phyloP scores from a whole-genome alignment of 2,113 vertebrate genomes.

The Urocolius indicus region DNA sequence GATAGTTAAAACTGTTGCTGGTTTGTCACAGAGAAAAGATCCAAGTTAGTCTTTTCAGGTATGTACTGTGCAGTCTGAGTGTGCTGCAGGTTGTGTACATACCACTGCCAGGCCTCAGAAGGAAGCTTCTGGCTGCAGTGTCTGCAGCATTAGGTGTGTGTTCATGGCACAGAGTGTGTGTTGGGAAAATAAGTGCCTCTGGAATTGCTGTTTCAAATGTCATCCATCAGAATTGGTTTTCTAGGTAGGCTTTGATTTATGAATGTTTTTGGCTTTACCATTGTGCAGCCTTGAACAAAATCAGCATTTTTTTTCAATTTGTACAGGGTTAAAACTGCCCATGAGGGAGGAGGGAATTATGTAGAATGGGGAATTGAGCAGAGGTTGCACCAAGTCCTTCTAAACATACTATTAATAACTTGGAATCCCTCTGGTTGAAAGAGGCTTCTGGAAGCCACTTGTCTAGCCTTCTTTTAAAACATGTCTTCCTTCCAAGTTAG shows the following conservation, averaged over 20 bases:
- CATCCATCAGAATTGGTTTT: background rate
- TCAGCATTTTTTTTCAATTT: accelerated
- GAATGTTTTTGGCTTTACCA: background rate
- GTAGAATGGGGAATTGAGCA: background rate
- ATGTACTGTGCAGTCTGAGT: background rate
- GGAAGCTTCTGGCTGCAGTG: background rate
- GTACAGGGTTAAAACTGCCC: background rate
- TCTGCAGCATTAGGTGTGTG: background rate
- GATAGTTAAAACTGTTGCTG: background rate
- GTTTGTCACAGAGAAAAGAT: background rate
- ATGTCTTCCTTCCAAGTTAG: background rate
- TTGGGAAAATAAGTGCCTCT: accelerated
- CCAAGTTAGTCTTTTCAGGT: background rate
- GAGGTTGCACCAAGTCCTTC: background rate
- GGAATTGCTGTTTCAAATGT: background rate
- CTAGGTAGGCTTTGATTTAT: background rate
- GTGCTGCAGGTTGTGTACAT: background rate
- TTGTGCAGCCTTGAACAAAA: background rate
- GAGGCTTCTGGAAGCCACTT: background rate
- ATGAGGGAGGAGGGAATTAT: background rate
- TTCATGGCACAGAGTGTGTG: accelerated
- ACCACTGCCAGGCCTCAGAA: background rate
- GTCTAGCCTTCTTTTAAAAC: background rate
- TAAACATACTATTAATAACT: accelerated
- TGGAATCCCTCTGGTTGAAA: background rate